These are phyloP conservation scores for Eolophus roseicapilla DNA, from an alignment of 2,113 vertebrate species.

Conservation along the genomic window DNA sequence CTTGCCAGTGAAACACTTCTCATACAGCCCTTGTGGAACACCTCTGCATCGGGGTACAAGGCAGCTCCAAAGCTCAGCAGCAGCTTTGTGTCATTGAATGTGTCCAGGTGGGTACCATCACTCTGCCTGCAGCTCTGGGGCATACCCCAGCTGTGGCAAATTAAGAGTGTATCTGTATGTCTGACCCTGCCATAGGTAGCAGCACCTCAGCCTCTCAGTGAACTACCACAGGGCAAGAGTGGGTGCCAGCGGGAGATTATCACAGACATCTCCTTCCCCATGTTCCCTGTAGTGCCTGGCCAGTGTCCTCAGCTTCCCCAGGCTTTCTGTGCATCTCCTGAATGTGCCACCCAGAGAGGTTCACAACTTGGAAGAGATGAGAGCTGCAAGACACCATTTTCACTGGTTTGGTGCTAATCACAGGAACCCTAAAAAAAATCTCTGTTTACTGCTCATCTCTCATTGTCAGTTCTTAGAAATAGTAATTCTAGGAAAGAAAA, in stretches of 20 bases:
- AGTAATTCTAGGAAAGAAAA: neutral
- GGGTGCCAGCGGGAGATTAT: neutral
- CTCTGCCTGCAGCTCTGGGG: neutral
- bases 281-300: neutral
- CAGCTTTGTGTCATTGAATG: neutral
- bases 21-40: neutral
- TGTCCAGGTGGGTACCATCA: neutral
- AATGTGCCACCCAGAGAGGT: neutral
- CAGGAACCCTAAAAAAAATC: neutral
- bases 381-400: neutral
- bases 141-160: rapidly evolving
- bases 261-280: neutral
- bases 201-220: neutral
- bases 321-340: rapidly evolving
- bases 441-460: neutral
- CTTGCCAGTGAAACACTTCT: neutral
- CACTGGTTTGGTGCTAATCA: neutral
- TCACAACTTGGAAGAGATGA: neutral
- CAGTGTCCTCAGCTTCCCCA: neutral
- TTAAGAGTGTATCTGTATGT: rapidly evolving
- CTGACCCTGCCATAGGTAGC: neutral
- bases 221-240: neutral
- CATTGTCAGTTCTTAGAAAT: neutral
- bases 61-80: neutral
- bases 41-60: neutral